Percentiles rank a stretch among this genome's conserved stretches.
These are phyloP conservation scores for Anoura caudifer DNA, from an alignment of 2,113 vertebrate genomes.

Conservation along the genomic window DNA sequence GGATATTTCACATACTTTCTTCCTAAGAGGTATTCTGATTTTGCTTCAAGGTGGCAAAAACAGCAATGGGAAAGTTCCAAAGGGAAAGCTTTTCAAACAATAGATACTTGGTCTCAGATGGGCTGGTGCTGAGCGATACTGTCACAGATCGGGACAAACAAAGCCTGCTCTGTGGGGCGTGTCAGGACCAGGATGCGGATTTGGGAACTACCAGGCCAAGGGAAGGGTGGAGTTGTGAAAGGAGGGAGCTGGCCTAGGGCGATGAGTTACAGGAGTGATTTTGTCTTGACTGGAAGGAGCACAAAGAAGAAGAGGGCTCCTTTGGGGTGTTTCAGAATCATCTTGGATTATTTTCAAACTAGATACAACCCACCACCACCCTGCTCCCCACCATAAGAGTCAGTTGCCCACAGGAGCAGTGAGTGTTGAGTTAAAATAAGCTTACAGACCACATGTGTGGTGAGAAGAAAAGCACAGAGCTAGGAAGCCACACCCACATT, in stretches of 20 bases:
- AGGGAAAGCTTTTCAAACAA: constrained; percentile 7
- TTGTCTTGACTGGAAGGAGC: neutral
- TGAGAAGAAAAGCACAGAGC: neutral
- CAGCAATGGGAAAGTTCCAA: neutral
- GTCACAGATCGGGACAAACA: neutral
- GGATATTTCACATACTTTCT: constrained; percentile 1
- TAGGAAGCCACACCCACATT: neutral
- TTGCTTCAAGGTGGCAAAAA: neutral
- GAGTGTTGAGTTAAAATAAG: neutral
- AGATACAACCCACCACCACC: neutral
- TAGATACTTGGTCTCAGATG: neutral
- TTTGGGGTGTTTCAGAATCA: neutral
- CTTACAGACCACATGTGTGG: neutral
- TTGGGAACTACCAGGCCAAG: neutral
- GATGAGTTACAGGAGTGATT: neutral
- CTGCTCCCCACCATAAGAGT: neutral
- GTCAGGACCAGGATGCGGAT: neutral
- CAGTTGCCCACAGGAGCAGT: neutral
- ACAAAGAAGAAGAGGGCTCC: neutral
- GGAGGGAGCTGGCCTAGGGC: neutral
- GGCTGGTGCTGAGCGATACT: neutral
- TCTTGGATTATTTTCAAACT: neutral
- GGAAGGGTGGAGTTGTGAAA: neutral
- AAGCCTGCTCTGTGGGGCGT: neutral
- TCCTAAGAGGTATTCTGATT: neutral